Evolutionary conservation across 2,113 vertebrate species (phyloP).

Genomic region (human): GRCh38 chr7:52877501-52878000

Average conservation of each 20-base stretch:
- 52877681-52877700: neutral
- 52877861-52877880: neutral
- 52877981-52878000: neutral
- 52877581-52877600: neutral
- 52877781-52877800: no score
- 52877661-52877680: no score
- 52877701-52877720: neutral
- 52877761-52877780: neutral
- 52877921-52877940: neutral
- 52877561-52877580: neutral
- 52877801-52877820: neutral
- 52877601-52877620: no score
- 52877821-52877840: neutral
- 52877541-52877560: neutral
- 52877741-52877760: neutral
- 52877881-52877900: neutral
- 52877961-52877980: neutral
- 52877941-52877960: neutral
- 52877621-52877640: neutral
- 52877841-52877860: neutral
- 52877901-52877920: neutral
- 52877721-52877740: neutral
- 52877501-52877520: neutral
- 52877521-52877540: neutral
- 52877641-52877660: neutral